A percentile compares a stretch with the other conserved stretches of the same genome.
phyloP scores from a whole-genome alignment of 1,140 invertebrate species.

The Zaprionus tsacasi region DNA sequence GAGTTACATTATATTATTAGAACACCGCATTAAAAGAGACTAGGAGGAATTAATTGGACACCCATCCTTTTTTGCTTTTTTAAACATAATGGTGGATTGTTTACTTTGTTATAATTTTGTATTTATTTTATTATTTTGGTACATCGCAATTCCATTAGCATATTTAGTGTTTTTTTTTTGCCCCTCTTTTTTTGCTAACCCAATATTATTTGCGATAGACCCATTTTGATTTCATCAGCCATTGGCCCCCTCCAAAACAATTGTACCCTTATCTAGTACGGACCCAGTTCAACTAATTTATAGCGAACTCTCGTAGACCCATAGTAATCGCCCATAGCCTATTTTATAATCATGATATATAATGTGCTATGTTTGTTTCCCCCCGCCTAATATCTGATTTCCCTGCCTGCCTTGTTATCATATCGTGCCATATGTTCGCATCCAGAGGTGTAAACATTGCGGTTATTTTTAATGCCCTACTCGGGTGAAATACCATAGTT shows the following conservation, averaged over 20 bases:
- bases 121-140: no score
- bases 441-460: conserved; percentile 16
- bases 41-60: no score
- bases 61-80: no score
- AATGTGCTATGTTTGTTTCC: background rate
- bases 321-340: background rate
- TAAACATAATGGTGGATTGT: no score
- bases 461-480: background rate
- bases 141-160: conserved; percentile 46
- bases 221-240: conserved; percentile 17
- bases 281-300: background rate
- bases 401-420: conserved; percentile 21
- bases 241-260: background rate
- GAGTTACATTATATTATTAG: no score
- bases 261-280: background rate
- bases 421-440: conserved; percentile 37
- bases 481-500: background rate
- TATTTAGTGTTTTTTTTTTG: background rate
- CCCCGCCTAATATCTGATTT: background rate
- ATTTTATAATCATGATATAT: conserved; percentile 21
- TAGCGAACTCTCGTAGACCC: background rate
- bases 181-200: background rate
- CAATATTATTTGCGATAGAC: conserved; percentile 18
- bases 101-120: no score
- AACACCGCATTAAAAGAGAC: no score